Evolutionary conservation across 2,797 vertebrate species (phyloP).

Genomic region (Linurgus olivaceus): DNA sequence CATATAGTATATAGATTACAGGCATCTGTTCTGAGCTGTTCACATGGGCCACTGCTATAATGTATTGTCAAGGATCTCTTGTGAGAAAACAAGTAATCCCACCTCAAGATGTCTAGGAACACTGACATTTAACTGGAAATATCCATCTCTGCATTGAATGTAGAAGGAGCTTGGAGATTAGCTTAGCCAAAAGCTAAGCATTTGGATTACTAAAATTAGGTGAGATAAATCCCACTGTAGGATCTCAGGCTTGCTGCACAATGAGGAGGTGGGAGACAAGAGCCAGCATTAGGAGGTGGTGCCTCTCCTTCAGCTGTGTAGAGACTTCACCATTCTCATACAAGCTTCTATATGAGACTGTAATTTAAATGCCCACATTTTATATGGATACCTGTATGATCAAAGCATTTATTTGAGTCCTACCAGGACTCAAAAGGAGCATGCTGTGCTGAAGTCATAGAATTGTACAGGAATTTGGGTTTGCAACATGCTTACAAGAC

Average conservation of each 20-base stretch:
- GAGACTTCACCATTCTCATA: neutral
- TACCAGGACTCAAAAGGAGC: neutral
- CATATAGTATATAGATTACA: neutral
- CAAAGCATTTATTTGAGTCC: neutral
- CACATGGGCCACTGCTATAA: neutral
- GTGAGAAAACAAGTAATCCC: neutral
- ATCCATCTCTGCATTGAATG: neutral
- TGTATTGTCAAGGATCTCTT: neutral
- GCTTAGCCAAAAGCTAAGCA: neutral
- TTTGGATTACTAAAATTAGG: conserved; percentile 17
- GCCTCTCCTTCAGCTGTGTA: neutral
- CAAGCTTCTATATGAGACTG: neutral
- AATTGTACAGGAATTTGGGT: neutral
- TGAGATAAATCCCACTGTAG: neutral
- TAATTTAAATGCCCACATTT: neutral
- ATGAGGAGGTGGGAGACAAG: neutral
- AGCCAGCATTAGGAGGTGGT: neutral
- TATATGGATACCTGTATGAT: neutral
- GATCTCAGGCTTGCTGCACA: neutral
- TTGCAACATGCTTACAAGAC: neutral
- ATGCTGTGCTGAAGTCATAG: neutral
- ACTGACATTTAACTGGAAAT: neutral
- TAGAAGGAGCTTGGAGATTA: neutral
- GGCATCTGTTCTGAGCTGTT: neutral
- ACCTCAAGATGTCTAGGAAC: neutral